Base-by-base conservation (phyloP, 2,797 vertebrate genomes). In the Pseudotriccus pelzelni region DNA sequence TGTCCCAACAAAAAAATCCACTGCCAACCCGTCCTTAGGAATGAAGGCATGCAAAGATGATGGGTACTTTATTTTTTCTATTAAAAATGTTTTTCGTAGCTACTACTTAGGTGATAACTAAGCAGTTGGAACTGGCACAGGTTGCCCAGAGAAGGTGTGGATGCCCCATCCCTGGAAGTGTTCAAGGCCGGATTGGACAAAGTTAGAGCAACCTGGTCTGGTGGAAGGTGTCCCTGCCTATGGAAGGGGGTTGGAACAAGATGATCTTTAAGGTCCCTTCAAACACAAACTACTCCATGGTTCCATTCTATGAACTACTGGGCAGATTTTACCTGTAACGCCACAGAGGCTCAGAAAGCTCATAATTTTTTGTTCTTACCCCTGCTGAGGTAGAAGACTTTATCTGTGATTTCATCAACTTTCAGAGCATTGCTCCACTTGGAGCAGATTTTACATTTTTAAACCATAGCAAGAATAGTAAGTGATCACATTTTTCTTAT, bases 171-270 rank as follows among this genome's bases (percentile, higher is more conserved):
- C 14, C 73, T 64, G 37, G 14, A 1, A 52, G 10, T 27, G 37
- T 3, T 27, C 66, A 20, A 89, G 21, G 7, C 15, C 87, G 77
- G 46, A 25, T 0, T 72, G 66, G 66, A 52, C 0, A 0, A 27
- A 6, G 39, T 59, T 1, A 59, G 52, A 84, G 10, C 6, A 78
- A 0, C 4, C 37, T 66, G 73, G 58, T 10, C 7, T 0, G 17
- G 34, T 47, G 52, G 32, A 36, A 66, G 10, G 4, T 20, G 39
- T 8, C 72, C n/a, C 58, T 70, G 50, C 12, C 19, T 30, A 20
- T 7, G 34, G n/a, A 10, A 64, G 21, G 18, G 16, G 12, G 22
- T 25, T 7, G 34, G 22, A 46, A 78, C 2, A 3, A 8, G 28
- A 36, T 5, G 13, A 36, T 0, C 13, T 53, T 36, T n/a, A 23